Percentiles rank a stretch among this genome's conserved stretches.
Evolutionary conservation across 2,888 invertebrate genomes (phyloP).

Genomic region (Bellardia bayeri): DNA sequence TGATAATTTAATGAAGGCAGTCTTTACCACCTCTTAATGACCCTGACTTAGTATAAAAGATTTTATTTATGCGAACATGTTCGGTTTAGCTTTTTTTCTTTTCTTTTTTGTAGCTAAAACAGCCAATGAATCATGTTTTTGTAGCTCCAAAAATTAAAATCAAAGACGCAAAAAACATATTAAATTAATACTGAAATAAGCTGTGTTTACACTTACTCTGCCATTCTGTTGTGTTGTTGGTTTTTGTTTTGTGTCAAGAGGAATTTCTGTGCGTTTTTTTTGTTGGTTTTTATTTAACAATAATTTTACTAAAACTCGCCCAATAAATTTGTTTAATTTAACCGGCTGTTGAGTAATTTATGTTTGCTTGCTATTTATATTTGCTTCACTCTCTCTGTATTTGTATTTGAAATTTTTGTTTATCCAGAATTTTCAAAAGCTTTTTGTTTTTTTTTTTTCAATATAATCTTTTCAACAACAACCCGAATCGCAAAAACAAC

Average conservation of each 20-base stretch:
- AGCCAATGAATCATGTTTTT: neutral
- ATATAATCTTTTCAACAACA: neutral
- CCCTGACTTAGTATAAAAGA: constrained; percentile 46
- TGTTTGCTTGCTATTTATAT: constrained; percentile 5
- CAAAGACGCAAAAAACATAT: constrained; percentile 12
- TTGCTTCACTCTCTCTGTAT: constrained; percentile 7
- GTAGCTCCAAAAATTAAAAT: neutral
- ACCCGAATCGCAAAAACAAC: neutral
- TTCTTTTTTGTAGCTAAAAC: neutral
- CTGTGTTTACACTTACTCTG: constrained; percentile 65
- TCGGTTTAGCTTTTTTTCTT: neutral
- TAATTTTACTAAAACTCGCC: neutral
- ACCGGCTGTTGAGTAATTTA: constrained; percentile 45
- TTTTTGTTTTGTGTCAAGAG: constrained; percentile 23
- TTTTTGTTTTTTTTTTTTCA: neutral
- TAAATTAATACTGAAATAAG: neutral
- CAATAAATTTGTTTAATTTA: constrained; percentile 19
- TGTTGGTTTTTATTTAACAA: constrained; percentile 34
- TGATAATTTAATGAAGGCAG: neutral
- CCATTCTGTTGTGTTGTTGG: constrained; percentile 51
- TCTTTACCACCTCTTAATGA: constrained; percentile 2
- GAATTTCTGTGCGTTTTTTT: neutral
- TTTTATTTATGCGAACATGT: neutral
- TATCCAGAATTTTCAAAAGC: constrained; percentile 18
- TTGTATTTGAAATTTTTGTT: constrained; percentile 5